phyloP scores from a whole-genome alignment of 2,888 invertebrate genomes.

The Brachypalpus laphriformis region DNA sequence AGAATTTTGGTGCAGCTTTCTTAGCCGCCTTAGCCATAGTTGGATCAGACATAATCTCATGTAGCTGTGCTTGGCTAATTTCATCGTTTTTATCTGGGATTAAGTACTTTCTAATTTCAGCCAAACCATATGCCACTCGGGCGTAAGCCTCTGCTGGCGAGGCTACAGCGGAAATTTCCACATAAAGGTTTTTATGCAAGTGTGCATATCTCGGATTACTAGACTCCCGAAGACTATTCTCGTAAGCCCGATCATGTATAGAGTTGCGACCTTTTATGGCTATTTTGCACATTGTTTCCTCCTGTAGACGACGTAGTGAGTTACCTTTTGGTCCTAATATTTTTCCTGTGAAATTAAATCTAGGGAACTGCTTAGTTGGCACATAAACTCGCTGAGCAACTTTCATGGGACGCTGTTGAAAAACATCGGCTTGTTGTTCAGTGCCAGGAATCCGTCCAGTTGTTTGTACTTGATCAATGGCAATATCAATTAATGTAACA shows the following conservation, averaged over 20 bases:
- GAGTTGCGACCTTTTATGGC: conserved; percentile 95
- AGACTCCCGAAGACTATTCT: conserved; percentile 90
- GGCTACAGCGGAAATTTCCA: conserved; percentile 93
- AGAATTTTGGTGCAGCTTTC: conserved; percentile 47
- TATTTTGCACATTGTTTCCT: conserved; percentile 97
- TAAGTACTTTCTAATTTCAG: conserved; percentile 79
- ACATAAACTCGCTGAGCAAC: conserved; percentile 81
- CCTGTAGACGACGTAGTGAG: conserved; percentile 95
- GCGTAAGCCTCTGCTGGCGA: conserved; percentile 94
- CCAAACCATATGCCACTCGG: conserved; percentile 84
- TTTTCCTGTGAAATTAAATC: conserved; percentile 98
- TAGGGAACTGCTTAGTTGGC: conserved; percentile 83
- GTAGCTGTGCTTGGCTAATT: conserved; percentile 78
- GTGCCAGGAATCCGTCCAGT: conserved; percentile 87
- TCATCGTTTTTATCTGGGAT: conserved; percentile 80
- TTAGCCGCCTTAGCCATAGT: too few species aligned
- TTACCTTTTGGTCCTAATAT: conserved; percentile 96
- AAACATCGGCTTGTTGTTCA: conserved; percentile 90
- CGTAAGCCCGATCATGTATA: conserved; percentile 93
- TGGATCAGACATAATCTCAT: conserved; percentile 76
- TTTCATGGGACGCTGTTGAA: conserved; percentile 84
- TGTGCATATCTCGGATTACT: conserved; percentile 95
- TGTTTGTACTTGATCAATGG: conserved; percentile 88
- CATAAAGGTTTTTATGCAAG: conserved; percentile 93
- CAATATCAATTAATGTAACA: conserved; percentile 82